These are phyloP conservation scores for Drosophila tsacasi DNA, from an alignment of 1,140 invertebrate genomes.

Conservation along the genomic window DNA sequence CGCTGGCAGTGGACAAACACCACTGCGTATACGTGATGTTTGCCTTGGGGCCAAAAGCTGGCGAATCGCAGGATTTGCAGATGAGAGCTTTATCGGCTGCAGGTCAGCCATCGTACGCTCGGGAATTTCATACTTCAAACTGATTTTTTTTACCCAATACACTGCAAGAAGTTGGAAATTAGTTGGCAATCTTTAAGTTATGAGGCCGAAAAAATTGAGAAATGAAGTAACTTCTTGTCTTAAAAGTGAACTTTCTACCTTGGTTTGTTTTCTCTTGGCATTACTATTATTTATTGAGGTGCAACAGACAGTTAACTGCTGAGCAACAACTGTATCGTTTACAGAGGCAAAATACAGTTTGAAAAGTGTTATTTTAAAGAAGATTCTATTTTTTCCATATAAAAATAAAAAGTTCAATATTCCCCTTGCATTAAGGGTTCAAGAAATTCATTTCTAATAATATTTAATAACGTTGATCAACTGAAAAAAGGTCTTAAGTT, in stretches of 20 bases:
- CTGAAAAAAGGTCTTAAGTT: too few species aligned
- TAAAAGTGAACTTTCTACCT: neutral
- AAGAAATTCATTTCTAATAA: neutral
- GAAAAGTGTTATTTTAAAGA: too few species aligned
- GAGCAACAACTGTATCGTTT: neutral
- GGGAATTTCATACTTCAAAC: conserved; percentile 2
- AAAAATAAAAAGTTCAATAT: neutral
- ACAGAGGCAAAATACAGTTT: too few species aligned
- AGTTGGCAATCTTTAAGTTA: too few species aligned
- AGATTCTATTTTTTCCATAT: neutral
- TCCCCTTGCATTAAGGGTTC: neutral
- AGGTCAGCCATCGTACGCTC: conserved; percentile 14
- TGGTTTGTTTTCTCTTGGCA: neutral
- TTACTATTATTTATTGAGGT: neutral
- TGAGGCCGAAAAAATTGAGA: too few species aligned
- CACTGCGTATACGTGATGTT: conserved; percentile 44
- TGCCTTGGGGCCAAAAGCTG: conserved; percentile 27
- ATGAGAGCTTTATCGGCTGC: conserved; percentile 43
- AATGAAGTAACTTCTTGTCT: neutral
- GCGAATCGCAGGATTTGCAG: conserved; percentile 24
- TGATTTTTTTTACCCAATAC: conserved; percentile 1
- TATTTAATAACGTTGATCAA: neutral
- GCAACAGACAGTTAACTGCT: neutral
- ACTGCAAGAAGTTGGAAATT: neutral
- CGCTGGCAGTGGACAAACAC: conserved; percentile 20